Evolutionary conservation across 2,888 invertebrate genomes (phyloP).

Genomic region (Drosophila yooni): DNA sequence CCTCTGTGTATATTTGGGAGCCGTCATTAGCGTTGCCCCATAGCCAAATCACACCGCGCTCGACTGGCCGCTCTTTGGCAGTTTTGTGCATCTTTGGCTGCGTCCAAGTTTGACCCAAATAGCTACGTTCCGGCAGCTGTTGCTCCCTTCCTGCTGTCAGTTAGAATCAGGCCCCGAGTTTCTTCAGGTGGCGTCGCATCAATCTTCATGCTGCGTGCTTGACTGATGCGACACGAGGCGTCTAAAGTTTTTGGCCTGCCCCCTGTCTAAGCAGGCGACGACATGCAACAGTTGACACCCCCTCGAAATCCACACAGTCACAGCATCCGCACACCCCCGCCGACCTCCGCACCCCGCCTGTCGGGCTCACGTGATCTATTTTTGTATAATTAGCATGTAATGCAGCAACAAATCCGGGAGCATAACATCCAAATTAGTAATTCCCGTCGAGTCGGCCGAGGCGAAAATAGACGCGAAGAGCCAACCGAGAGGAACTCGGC

Average conservation of each 20-base stretch:
- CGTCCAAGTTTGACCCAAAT: constrained; percentile 57
- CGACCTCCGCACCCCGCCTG: constrained; percentile 2
- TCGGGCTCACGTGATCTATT: constrained; percentile 59
- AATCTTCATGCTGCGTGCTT: constrained; percentile 62
- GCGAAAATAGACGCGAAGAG: constrained; percentile 49
- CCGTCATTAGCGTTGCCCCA: constrained; percentile 48
- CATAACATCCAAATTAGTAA: constrained; percentile 68
- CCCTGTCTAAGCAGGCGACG: constrained; percentile 60
- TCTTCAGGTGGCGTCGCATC: constrained; percentile 75
- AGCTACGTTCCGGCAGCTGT: constrained; percentile 54
- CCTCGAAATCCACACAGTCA: constrained; percentile 15
- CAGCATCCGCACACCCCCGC: background rate
- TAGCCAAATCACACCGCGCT: constrained; percentile 53
- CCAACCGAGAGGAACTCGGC: constrained; percentile 46
- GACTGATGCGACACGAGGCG: constrained; percentile 66
- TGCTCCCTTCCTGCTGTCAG: constrained; percentile 48
- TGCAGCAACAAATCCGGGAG: constrained; percentile 67
- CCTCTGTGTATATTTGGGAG: background rate
- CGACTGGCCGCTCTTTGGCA: constrained; percentile 42
- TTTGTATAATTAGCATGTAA: constrained; percentile 67
- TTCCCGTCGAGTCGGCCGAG: constrained; percentile 44
- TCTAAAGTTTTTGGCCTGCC: constrained; percentile 38
- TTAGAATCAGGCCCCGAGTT: constrained; percentile 4
- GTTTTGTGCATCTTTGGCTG: constrained; percentile 44
- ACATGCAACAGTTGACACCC: constrained; percentile 66